Evolutionary conservation across 2,113 vertebrate species (phyloP).

Genomic region (Seriola aureovittata): DNA sequence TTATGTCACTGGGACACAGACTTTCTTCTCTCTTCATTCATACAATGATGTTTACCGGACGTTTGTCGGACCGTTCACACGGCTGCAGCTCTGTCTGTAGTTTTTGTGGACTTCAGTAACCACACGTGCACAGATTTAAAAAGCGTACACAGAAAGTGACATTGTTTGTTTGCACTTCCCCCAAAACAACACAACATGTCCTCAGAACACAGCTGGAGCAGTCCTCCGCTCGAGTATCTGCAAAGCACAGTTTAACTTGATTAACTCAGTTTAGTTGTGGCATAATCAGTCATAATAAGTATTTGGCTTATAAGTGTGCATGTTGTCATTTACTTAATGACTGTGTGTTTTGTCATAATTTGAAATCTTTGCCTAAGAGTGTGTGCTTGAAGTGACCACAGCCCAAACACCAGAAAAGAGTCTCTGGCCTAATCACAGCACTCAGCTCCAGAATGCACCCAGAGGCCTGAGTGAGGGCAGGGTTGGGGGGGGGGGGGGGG

Average conservation of each 20-base stretch:
- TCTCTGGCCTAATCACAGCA: slow-evolving; percentile 37
- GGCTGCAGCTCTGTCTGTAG: too few relatives aligned
- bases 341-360: slow-evolving; percentile 33
- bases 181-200: neutral
- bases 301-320: slow-evolving; percentile 28
- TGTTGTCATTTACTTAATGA: slow-evolving; percentile 45
- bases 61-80: too few relatives aligned
- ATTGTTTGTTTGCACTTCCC: too few relatives aligned
- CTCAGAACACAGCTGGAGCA: neutral
- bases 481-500: slow-evolving; percentile 1
- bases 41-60: too few relatives aligned
- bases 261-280: neutral
- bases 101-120: too few relatives aligned
- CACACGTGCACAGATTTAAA: too few relatives aligned
- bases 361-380: slow-evolving; percentile 13
- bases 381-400: slow-evolving; percentile 44
- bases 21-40: too few relatives aligned
- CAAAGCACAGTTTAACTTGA: slow-evolving; percentile 14
- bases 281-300: slow-evolving; percentile 24
- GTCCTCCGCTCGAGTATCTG: neutral
- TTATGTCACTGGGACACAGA: too few relatives aligned
- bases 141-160: too few relatives aligned
- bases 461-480: slow-evolving; percentile 3
- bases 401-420: slow-evolving; percentile 7
- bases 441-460: slow-evolving; percentile 27